Evolutionary conservation across 2,113 vertebrate genomes (phyloP).

Genomic region (Petrocephalus zakoni): DNA sequence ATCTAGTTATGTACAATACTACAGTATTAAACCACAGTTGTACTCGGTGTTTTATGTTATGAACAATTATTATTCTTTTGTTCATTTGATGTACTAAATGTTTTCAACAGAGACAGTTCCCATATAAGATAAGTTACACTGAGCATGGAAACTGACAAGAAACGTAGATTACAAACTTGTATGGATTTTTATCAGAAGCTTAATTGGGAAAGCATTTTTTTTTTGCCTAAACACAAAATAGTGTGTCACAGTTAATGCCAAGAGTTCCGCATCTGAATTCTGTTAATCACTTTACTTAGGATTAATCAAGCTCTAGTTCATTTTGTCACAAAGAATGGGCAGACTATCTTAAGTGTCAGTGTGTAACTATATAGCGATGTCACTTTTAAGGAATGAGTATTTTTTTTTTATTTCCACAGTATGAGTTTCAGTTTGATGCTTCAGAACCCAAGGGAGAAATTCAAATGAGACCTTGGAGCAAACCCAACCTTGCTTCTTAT

Average conservation of each 20-base stretch:
- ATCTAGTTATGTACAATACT: slow-evolving; percentile 35
- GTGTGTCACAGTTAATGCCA: neutral
- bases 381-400: neutral
- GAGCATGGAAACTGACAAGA: neutral
- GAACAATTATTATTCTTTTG: slow-evolving; percentile 15
- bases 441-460: neutral
- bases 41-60: slow-evolving; percentile 35
- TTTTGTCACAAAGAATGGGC: neutral
- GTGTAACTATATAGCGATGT: neutral
- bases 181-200: slow-evolving; percentile 4
- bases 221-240: neutral
- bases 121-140: neutral
- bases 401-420: neutral
- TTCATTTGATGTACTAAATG: slow-evolving; percentile 8
- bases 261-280: neutral
- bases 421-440: neutral
- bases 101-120: neutral
- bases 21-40: slow-evolving; percentile 33
- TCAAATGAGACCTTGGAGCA: neutral
- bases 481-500: neutral
- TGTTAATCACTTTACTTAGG: neutral
- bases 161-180: slow-evolving; percentile 1
- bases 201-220: neutral
- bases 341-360: neutral
- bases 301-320: neutral